Percentiles rank a stretch among this genome's conserved stretches.
Conservation (phyloP, 2,888 invertebrate species). For the Patella depressa region DNA sequence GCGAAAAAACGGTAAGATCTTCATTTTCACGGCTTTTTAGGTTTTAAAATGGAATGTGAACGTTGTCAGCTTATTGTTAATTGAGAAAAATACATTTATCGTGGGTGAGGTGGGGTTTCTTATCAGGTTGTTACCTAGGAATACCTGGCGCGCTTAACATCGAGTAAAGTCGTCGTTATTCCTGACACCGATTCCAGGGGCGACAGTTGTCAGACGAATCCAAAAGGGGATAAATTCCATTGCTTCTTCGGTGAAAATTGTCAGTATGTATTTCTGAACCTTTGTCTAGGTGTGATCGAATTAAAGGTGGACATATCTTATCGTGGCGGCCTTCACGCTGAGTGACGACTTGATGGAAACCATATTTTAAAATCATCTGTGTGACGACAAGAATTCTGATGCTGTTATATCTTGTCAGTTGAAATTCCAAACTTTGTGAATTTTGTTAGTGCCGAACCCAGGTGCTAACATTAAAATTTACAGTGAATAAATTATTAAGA, state of each 20-base stretch:
- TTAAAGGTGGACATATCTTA: constrained; percentile 5
- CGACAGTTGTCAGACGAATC: neutral
- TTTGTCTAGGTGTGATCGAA: constrained; percentile 2
- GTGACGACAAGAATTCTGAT: too few relatives aligned
- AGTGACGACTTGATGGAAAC: neutral
- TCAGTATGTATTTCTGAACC: neutral
- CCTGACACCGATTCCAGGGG: neutral
- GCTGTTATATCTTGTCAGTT: too few relatives aligned
- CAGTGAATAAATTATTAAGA: constrained; percentile 2
- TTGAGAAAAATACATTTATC: neutral
- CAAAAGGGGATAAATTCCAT: neutral
- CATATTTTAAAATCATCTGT: neutral
- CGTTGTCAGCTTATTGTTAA: neutral
- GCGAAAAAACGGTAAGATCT: constrained; percentile 9
- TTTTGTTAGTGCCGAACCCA: neutral
- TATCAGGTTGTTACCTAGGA: constrained; percentile 2
- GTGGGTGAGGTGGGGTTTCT: constrained; percentile 6
- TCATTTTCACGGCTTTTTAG: neutral
- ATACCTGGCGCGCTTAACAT: constrained; percentile 9
- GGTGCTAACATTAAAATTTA: constrained; percentile 11
- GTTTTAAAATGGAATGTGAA: neutral
- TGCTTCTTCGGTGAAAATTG: neutral
- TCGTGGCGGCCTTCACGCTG: neutral
- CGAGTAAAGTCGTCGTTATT: neutral
- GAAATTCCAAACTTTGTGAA: too few relatives aligned